A percentile compares a stretch with the other conserved stretches of the same genome.
These are phyloP conservation scores for Macrobrachium nipponense DNA, from an alignment of 1,140 invertebrate genomes.

Conservation along the genomic window DNA sequence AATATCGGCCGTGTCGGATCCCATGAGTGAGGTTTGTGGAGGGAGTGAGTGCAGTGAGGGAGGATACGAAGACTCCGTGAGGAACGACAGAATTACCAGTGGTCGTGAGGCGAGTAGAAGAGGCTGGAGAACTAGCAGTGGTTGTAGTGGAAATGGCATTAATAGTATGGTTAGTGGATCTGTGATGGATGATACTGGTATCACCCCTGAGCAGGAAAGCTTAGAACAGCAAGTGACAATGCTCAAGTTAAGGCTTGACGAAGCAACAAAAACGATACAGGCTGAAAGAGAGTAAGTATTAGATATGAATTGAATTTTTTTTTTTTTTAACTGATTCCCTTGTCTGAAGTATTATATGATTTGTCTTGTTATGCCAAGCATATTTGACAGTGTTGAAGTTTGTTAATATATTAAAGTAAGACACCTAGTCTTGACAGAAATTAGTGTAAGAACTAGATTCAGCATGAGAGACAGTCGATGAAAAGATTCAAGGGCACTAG, in stretches of 20 bases:
- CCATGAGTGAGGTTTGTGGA: constrained; percentile 51
- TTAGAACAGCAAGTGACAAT: constrained; percentile 75
- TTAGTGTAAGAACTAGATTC: too few relatives aligned
- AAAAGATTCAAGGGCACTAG: too few relatives aligned
- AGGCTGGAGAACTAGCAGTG: constrained; percentile 25
- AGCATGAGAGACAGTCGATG: too few relatives aligned
- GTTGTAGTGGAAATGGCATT: constrained; percentile 24
- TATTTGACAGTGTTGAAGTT: too few relatives aligned
- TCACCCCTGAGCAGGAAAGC: constrained; percentile 73
- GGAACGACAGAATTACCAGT: background rate
- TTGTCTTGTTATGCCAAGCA: too few relatives aligned
- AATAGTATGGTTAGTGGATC: constrained; percentile 28
- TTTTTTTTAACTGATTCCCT: background rate
- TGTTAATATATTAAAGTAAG: too few relatives aligned
- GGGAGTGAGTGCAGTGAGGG: constrained; percentile 48
- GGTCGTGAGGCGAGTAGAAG: constrained; percentile 2
- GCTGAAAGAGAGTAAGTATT: constrained; percentile 78
- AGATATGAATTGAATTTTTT: background rate
- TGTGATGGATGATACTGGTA: constrained; percentile 51
- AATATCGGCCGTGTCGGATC: constrained; percentile 60
- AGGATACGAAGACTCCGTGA: constrained; percentile 13
- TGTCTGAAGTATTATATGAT: too few relatives aligned
- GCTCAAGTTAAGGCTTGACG: constrained; percentile 79
- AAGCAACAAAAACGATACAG: constrained; percentile 80
- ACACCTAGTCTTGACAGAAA: too few relatives aligned